A percentile compares a stretch with the other conserved stretches of the same genome.
phyloP scores from a whole-genome alignment of 2,888 invertebrate species.

The Latrodectus hesperus region DNA sequence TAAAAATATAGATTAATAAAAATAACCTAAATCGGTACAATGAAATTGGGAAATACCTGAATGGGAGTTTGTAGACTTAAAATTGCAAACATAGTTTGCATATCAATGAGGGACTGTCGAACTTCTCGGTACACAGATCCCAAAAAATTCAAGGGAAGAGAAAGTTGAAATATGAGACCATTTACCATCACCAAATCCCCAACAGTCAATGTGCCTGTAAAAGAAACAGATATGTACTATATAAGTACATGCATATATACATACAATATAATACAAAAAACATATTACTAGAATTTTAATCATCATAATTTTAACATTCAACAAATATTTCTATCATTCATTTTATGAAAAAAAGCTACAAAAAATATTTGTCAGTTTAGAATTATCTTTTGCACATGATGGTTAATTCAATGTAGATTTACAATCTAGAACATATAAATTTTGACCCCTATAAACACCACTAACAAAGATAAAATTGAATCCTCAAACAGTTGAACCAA shows the following conservation, averaged over 20 bases:
- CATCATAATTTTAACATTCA: not conserved
- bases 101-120: constrained; percentile 96
- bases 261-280: not conserved
- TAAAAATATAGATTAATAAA: too few species aligned
- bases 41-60: constrained; percentile 78
- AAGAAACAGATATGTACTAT: not conserved
- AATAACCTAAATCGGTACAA: not conserved
- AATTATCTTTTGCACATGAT: too few species aligned
- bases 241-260: not conserved
- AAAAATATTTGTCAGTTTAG: too few species aligned
- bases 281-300: not conserved
- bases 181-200: constrained; percentile 99
- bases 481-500: too few species aligned
- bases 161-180: constrained; percentile 96
- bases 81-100: constrained; percentile 99
- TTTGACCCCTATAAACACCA: too few species aligned
- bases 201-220: constrained; percentile 91
- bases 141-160: constrained; percentile 96
- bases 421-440: too few species aligned
- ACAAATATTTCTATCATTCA: not conserved
- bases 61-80: constrained; percentile 89
- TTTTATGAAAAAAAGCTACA: not conserved
- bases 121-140: constrained; percentile 99
- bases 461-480: too few species aligned
- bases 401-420: too few species aligned